phyloP scores from a whole-genome alignment of 2,888 invertebrate species.

The Yponomeuta evonymella region DNA sequence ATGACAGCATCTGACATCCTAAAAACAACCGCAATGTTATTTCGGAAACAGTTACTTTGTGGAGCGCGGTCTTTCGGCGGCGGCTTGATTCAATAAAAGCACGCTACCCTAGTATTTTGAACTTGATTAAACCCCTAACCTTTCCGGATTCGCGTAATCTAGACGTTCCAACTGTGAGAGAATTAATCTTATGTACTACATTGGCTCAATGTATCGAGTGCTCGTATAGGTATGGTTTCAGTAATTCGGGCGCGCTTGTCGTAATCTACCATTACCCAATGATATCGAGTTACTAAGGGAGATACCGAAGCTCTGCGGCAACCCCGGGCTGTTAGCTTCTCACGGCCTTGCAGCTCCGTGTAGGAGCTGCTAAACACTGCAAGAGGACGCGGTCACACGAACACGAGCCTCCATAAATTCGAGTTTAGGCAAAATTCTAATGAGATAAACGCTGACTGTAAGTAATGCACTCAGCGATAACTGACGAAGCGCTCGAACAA shows the following conservation, averaged over 20 bases:
- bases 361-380: neutral
- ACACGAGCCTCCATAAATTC: constrained; percentile 3
- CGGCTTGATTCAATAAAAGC: neutral
- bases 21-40: constrained; percentile 17
- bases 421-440: constrained; percentile 12
- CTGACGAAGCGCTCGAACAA: constrained; percentile 53
- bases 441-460: constrained; percentile 43
- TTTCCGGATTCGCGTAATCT: constrained; percentile 7
- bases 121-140: constrained; percentile 13
- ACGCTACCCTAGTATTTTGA: neutral
- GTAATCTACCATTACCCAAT: constrained; percentile 63
- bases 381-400: neutral
- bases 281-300: constrained; percentile 64
- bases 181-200: constrained; percentile 63
- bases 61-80: neutral
- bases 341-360: constrained; percentile 31
- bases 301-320: constrained; percentile 19
- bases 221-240: constrained; percentile 67
- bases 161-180: constrained; percentile 46
- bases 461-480: constrained; percentile 47
- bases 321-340: constrained; percentile 37
- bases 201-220: constrained; percentile 60
- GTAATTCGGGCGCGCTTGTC: constrained; percentile 63
- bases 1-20: constrained; percentile 24
- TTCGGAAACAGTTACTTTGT: constrained; percentile 10